A percentile compares a stretch with the other conserved stretches of the same genome.
These are phyloP conservation scores for Meloidogyne floridensis DNA, from an alignment of 1,140 invertebrate species.

Conservation along the genomic window DNA sequence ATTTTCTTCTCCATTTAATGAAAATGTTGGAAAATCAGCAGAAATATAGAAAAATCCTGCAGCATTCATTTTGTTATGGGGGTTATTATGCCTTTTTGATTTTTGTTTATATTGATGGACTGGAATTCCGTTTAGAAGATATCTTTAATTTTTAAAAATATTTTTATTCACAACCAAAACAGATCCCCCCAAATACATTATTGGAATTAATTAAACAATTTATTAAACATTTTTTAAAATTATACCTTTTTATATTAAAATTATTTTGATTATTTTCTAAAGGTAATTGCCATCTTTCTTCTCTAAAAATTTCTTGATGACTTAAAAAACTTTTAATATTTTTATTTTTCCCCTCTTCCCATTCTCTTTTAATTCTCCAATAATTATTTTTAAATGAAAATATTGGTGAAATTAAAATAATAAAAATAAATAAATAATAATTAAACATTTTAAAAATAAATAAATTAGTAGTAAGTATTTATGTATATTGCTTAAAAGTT, in stretches of 20 bases:
- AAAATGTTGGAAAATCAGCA: slow-evolving; percentile 5
- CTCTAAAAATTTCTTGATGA: slow-evolving; percentile 9
- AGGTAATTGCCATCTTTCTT: slow-evolving; percentile 6
- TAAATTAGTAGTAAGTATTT: not conserved
- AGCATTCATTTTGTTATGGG: slow-evolving; percentile 10
- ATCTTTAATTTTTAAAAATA: not conserved
- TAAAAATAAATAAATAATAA: not conserved
- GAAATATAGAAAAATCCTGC: slow-evolving; percentile 15
- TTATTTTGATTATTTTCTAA: slow-evolving; percentile 3
- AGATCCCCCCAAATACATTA: too few species aligned
- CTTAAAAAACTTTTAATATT: slow-evolving; percentile 3
- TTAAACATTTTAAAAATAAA: not conserved
- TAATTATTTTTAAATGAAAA: not conserved
- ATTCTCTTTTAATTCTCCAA: slow-evolving; percentile 3
- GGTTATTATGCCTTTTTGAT: not conserved
- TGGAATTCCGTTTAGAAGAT: not conserved
- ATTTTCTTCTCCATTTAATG: slow-evolving; percentile 4
- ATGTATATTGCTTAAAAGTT: not conserved
- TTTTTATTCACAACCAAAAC: too few species aligned
- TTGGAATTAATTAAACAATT: too few species aligned
- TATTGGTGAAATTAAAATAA: not conserved
- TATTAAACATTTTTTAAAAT: not conserved
- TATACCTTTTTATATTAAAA: not conserved
- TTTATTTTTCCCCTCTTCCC: not conserved
- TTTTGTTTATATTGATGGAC: not conserved